Base-by-base conservation (phyloP, 2,797 vertebrate species). In the Octomys mimax region DNA sequence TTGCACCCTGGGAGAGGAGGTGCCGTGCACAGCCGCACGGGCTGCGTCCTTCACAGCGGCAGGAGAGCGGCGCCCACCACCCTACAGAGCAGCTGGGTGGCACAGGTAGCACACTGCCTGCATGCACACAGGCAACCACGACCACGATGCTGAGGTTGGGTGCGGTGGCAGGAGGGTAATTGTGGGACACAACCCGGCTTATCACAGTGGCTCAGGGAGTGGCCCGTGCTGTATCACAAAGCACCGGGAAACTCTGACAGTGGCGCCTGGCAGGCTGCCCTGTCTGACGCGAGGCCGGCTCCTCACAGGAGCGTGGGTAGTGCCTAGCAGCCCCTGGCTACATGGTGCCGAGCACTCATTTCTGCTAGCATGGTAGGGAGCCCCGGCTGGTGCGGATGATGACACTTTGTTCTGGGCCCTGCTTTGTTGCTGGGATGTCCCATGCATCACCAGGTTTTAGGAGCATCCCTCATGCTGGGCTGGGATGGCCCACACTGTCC, bases 231-330 rank as follows among this genome's bases (percentile, higher is more conserved):
- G 0, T 92, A 96, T 97, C 96, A 88, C 91, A 92, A 78, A 94
- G 89, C 92, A 89, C 96, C 97, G 96, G 97, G 96, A 97, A 97
- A 92, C 87, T 28, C 91, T 90, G 92, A 87, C 89, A 73, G 94
- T 97, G 97, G 97, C 97, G 97, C 96, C 96, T 87, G 96, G 97
- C 82, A 78, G 57, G 64, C 85, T 80, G 94, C 96, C 96, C 92
- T 16, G 94, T 96, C 96, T 90, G 97, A 97, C 95, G 97, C 84
- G 49, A 97, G 97, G 96, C 91, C 46, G 54, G 24, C 83, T 91
- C 78, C 89, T n/a, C 54, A 26, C 8, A 2, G 93, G 94, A 91
- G 95, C 73, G 97, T 79, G 92, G 46, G 36, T 24, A 9, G 92
- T 6, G 49, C 73, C 14, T 8, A 89, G 85, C 94, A 96, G 88